Evolutionary conservation across 1,140 invertebrate species (phyloP).

Genomic region (Drosophila serrata): DNA sequence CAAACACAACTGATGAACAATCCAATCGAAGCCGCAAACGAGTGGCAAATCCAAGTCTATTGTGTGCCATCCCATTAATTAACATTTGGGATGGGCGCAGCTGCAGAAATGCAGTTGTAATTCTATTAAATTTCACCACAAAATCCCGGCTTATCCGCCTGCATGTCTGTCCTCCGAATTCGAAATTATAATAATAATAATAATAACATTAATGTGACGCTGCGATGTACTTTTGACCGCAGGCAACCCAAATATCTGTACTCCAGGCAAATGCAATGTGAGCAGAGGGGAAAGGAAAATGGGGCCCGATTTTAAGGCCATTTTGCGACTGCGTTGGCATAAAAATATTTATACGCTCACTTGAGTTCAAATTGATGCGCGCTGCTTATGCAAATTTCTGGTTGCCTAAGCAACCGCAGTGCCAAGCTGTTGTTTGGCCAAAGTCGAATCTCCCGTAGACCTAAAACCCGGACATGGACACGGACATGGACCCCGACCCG

Average conservation of each 20-base stretch:
- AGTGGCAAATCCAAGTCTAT: conserved; percentile 28
- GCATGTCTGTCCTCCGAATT: conserved; percentile 44
- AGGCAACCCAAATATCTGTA: conserved; percentile 21
- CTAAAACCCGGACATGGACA: conserved; percentile 3
- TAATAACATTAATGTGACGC: conserved; percentile 38
- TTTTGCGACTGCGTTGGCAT: conserved; percentile 71
- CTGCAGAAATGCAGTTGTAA: conserved; percentile 60
- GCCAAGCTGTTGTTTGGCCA: conserved; percentile 54
- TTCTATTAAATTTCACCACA: conserved; percentile 73
- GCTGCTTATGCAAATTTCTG: conserved; percentile 80
- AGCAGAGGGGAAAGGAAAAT: not conserved
- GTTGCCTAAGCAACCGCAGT: conserved; percentile 70
- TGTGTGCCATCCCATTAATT: conserved; percentile 54
- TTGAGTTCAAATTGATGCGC: conserved; percentile 73
- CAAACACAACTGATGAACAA: conserved; percentile 3
- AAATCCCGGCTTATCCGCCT: conserved; percentile 67
- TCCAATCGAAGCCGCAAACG: not conserved
- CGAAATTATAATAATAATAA: conserved; percentile 30
- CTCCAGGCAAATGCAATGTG: conserved; percentile 28
- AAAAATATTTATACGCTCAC: conserved; percentile 79
- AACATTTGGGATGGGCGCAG: conserved; percentile 27
- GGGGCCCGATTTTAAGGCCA: conserved; percentile 37
- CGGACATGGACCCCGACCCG: conserved; percentile 34
- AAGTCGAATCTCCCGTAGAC: conserved; percentile 6
- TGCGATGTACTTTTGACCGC: conserved; percentile 51